These are phyloP conservation scores for Nematostella vectensis DNA, from an alignment of 92 coral and sea anemone genomes.

Conservation along the genomic window DNA sequence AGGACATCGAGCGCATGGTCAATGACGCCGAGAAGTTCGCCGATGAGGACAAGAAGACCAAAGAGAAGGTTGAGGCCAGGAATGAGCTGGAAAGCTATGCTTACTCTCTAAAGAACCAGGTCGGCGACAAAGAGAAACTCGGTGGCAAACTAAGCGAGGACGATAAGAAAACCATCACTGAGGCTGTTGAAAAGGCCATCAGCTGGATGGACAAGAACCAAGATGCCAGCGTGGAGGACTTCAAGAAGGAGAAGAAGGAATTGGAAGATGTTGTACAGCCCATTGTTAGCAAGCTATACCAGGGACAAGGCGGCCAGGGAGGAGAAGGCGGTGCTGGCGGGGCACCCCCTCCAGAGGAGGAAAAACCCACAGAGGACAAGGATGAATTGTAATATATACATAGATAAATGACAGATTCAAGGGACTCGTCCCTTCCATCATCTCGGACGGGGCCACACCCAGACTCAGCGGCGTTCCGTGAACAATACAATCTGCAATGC, in stretches of 20 bases:
- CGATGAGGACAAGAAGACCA: constrained; percentile 93
- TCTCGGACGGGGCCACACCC: too few species aligned
- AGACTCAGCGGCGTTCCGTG: constrained; percentile 17
- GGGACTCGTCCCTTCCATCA: constrained; percentile 3
- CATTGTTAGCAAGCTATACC: constrained; percentile 95
- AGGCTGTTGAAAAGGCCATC: constrained; percentile 85
- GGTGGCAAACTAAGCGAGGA: constrained; percentile 96
- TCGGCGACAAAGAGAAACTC: constrained; percentile 95
- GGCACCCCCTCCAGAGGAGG: constrained; percentile 74
- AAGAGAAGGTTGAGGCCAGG: constrained; percentile 83
- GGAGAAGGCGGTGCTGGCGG: constrained; percentile 37
- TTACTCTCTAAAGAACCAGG: constrained; percentile 93
- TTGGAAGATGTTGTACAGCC: constrained; percentile 96
- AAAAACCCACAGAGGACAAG: constrained; percentile 90
- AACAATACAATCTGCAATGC: too few species aligned
- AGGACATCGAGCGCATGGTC: constrained; percentile 96
- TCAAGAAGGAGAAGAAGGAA: constrained; percentile 87
- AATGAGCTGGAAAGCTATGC: constrained; percentile 96
- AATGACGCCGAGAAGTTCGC: constrained; percentile 99
- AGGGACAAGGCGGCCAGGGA: constrained; percentile 80
- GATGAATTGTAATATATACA: constrained; percentile 72
- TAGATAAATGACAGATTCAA: background rate
- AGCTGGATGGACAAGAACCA: constrained; percentile 92
- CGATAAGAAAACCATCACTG: constrained; percentile 83
- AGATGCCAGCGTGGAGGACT: constrained; percentile 80